A percentile compares a stretch with the other conserved stretches of the same genome.
Evolutionary conservation across 2,113 vertebrate genomes (phyloP).

Genomic region (Platanista minor): DNA sequence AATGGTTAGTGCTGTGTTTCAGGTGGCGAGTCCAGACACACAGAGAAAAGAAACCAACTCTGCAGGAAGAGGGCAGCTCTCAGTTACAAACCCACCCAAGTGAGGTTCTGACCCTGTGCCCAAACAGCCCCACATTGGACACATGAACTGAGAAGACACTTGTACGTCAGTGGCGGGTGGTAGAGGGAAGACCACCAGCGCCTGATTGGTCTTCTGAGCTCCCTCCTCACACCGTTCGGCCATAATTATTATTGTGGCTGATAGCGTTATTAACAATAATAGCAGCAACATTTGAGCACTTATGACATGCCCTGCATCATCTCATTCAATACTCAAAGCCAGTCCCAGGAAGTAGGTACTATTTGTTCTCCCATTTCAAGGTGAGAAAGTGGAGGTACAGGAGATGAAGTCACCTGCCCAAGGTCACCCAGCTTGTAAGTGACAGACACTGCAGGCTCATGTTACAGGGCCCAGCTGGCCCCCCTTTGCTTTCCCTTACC

Average conservation of each 20-base stretch:
- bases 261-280: accelerated
- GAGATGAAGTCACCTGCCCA: neutral
- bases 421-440: neutral
- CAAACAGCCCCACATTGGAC: neutral
- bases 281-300: neutral
- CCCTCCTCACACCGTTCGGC: neutral
- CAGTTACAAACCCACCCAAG: neutral
- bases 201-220: neutral
- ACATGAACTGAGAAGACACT: neutral
- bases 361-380: neutral
- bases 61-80: neutral
- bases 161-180: neutral
- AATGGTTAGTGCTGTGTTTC: neutral
- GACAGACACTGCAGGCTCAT: neutral
- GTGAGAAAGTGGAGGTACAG: neutral
- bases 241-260: neutral
- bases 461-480: neutral
- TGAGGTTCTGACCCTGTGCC: neutral
- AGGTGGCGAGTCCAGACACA: neutral
- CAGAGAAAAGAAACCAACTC: neutral
- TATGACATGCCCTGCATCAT: neutral
- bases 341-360: neutral
- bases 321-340: neutral
- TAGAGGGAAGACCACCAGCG: neutral
- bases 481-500: neutral